Evolutionary conservation across 2,888 invertebrate species (phyloP).

Genomic region (Harpagoxenus sublaevis): DNA sequence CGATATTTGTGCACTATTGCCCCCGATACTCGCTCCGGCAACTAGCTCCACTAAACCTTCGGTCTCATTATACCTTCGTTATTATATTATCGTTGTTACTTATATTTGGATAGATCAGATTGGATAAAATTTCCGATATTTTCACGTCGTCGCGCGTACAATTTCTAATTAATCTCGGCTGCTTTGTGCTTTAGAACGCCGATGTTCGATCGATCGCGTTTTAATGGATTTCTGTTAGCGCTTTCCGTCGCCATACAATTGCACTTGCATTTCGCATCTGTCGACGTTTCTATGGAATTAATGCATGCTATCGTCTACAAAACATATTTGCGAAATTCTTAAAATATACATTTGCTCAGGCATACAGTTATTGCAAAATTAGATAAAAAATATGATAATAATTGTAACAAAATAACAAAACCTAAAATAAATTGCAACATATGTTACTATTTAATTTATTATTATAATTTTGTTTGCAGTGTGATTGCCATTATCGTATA

Average conservation of each 20-base stretch:
- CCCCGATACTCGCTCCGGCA: neutral
- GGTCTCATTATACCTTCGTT: neutral
- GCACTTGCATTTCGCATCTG: conserved; percentile 29
- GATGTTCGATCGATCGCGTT: conserved; percentile 25
- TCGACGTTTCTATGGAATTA: conserved; percentile 4
- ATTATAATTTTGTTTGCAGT: neutral
- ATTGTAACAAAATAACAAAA: neutral
- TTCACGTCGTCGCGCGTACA: conserved; percentile 18
- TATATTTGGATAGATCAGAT: conserved; percentile 25
- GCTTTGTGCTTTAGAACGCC: conserved; percentile 31
- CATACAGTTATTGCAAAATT: neutral
- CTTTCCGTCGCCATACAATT: conserved; percentile 23
- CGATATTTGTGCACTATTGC: conserved; percentile 6
- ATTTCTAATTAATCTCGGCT: conserved; percentile 46
- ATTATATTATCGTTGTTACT: conserved; percentile 34
- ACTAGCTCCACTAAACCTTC: neutral
- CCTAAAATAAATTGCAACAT: neutral
- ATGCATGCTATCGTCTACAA: neutral
- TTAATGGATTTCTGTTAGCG: conserved; percentile 42
- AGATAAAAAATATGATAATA: neutral
- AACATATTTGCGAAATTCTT: conserved; percentile 7
- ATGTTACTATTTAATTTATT: conserved; percentile 3
- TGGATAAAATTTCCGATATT: conserved; percentile 32
- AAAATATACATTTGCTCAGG: neutral
- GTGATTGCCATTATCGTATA: neutral